A percentile compares a stretch with the other conserved stretches of the same genome.
These are phyloP conservation scores for Coptotermes formosanus DNA, from an alignment of 1,140 invertebrate genomes.

Conservation along the genomic window DNA sequence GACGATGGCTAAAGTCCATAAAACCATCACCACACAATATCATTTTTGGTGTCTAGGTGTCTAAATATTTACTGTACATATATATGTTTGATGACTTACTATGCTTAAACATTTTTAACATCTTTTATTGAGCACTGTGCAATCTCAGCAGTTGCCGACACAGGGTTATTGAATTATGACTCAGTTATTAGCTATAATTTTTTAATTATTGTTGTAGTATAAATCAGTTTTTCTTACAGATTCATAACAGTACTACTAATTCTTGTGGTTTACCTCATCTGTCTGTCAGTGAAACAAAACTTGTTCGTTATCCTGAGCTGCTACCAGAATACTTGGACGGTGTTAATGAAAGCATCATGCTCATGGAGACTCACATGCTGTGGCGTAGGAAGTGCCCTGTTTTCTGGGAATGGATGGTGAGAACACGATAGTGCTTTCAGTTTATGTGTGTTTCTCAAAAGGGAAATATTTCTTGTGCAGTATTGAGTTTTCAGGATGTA, in stretches of 20 bases:
- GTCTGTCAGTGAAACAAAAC: background rate
- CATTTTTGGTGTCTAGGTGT: too few relatives aligned
- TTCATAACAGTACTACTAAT: background rate
- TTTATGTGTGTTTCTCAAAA: background rate
- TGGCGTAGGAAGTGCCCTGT: background rate
- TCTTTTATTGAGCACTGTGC: too few relatives aligned
- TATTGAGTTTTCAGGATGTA: background rate
- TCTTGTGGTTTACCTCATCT: background rate
- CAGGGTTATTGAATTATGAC: too few relatives aligned
- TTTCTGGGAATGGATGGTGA: constrained; percentile 3
- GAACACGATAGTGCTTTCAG: background rate
- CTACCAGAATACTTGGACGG: background rate
- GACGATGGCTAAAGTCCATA: too few relatives aligned
- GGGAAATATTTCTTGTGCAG: too few relatives aligned
- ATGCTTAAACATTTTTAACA: too few relatives aligned
- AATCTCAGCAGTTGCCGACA: too few relatives aligned
- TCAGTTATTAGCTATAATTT: too few relatives aligned
- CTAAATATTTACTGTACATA: too few relatives aligned
- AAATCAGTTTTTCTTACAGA: background rate
- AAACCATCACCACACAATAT: too few relatives aligned
- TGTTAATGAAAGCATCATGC: background rate
- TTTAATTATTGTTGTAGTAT: background rate
- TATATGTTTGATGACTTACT: too few relatives aligned
- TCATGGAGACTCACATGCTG: background rate
- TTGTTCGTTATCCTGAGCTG: background rate